phyloP scores from a whole-genome alignment of 92 coral and sea anemone species.

The Palythoa grandis region DNA sequence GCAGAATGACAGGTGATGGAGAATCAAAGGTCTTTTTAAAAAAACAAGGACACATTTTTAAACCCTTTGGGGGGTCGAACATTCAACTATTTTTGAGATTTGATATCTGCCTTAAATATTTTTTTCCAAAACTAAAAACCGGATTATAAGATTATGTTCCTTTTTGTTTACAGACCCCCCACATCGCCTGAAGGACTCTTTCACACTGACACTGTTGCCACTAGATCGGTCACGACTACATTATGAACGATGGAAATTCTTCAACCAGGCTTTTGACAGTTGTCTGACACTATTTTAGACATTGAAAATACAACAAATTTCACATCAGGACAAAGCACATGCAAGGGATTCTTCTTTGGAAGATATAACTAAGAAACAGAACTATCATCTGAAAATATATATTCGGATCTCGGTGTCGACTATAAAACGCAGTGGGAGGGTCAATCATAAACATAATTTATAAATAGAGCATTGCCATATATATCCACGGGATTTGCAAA shows the following conservation, averaged over 20 bases:
- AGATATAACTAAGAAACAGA: background rate
- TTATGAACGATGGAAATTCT: conserved; percentile 9
- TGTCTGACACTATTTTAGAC: background rate
- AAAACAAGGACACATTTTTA: background rate
- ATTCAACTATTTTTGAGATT: conserved; percentile 7
- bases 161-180: conserved; percentile 29
- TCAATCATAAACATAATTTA: background rate
- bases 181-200: conserved; percentile 6
- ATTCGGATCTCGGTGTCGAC: background rate
- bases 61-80: conserved; percentile 13
- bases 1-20: background rate
- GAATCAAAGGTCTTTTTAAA: background rate
- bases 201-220: background rate
- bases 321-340: background rate
- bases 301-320: background rate
- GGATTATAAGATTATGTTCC: conserved; percentile 34
- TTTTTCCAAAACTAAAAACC: background rate
- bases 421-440: conserved; percentile 34
- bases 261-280: background rate
- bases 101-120: conserved; percentile 30
- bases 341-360: background rate
- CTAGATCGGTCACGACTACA: conserved; percentile 4
- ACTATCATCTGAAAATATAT: background rate
- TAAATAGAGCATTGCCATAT: background rate
- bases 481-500: conserved; percentile 16